Evolutionary conservation across 2,113 vertebrate species (phyloP), one percentile per base, ranked within the genome.

Genomic region (Triplophysa rosa): DNA sequence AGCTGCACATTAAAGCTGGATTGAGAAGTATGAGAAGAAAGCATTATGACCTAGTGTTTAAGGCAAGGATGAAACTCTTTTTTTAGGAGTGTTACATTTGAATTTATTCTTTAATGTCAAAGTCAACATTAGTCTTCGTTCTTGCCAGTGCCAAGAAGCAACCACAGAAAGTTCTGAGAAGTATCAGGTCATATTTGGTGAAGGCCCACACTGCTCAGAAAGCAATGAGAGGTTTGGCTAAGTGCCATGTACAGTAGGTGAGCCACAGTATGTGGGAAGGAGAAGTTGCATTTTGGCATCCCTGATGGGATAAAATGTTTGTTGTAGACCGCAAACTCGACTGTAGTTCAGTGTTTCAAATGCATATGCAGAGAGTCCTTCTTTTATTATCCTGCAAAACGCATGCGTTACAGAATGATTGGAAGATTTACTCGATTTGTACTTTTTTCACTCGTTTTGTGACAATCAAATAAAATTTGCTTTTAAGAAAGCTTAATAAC

Each of bases 251-350:
- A 47, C 77, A 80, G 47, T 56, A 78, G 67, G 52, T 66, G 56
- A 78, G 84, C 71, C 65, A 72, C 67, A 77, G 81, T 19, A 58
- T 52, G 54, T 80, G 33, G 61, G 52, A 78, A 40, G 26, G 63
- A 68, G 65, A 49, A 61, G 54, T 33, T 26, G 56, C 19, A n/a
- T 52, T 68, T 49, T 68, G 62, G 78, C 70, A 59, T 80, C 21
- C 74, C 73, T 33, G 58, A 62, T 77, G 64, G 16, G 49, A 56
- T 80, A 42, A 75, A 78, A 47, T 85, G 79, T 85, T 85, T 83
- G 69, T 54, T 78, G 37, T 78, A 61, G 42, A 83, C 81, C 81
- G 79, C 81, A 85, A 68, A 79, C 69, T 52, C 79, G 78, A 78
- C 74, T 59, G 71, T 59, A 73, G 26, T 62, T 74, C 59, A 72